Evolutionary conservation across 1,140 invertebrate genomes (phyloP).

Genomic region (Antheraea mylitta): DNA sequence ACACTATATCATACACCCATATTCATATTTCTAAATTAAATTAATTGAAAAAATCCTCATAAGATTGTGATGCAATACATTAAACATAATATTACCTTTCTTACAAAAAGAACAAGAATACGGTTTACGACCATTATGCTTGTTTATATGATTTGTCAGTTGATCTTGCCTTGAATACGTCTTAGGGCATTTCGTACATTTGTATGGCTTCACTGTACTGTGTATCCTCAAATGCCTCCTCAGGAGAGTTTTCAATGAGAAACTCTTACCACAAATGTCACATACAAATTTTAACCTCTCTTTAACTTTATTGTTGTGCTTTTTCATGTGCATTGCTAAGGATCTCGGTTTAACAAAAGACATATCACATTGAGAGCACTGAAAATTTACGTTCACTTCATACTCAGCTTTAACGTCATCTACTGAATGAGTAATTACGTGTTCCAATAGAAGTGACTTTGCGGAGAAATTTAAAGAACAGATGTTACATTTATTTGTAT

Average conservation of each 20-base stretch:
- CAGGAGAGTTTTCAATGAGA: constrained; percentile 55
- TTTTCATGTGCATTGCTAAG: constrained; percentile 40
- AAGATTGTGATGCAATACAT: not conserved
- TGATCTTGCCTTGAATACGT: constrained; percentile 80
- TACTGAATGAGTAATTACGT: not conserved
- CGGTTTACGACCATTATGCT: constrained; percentile 79
- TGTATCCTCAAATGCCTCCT: constrained; percentile 67
- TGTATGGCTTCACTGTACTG: constrained; percentile 42
- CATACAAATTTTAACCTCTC: constrained; percentile 37
- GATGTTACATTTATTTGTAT: constrained; percentile 28
- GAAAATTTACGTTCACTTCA: constrained; percentile 25
- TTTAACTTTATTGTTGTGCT: constrained; percentile 30
- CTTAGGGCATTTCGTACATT: constrained; percentile 74
- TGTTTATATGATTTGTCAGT: constrained; percentile 78
- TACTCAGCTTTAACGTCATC: constrained; percentile 2
- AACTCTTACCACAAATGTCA: constrained; percentile 58
- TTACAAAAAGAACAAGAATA: constrained; percentile 80
- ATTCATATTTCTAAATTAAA: too few species aligned
- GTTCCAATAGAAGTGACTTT: constrained; percentile 37
- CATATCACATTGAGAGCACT: constrained; percentile 53
- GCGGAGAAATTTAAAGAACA: constrained; percentile 35
- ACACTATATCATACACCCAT: too few species aligned
- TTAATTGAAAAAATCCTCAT: not conserved
- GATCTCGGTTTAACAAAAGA: constrained; percentile 49
- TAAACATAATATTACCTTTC: constrained; percentile 68